Base-by-base conservation (phyloP, 1,140 invertebrate species). In the Drosophila pectinifera region DNA sequence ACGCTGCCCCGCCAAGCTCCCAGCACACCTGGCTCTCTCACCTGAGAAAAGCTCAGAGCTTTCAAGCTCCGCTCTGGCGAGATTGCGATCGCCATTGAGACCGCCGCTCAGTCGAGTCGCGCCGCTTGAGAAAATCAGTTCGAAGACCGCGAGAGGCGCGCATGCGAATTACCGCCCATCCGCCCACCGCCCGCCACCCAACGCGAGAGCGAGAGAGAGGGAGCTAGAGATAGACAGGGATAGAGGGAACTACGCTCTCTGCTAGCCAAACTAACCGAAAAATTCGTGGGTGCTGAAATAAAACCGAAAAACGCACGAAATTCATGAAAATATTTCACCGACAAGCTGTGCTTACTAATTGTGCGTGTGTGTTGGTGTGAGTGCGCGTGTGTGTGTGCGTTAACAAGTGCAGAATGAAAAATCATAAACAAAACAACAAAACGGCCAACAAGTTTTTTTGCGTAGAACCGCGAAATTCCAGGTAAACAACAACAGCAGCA, bases 401-500 rank as follows among this genome's bases (percentile, higher is more conserved):
- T 61, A 48, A 65, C 80, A 90, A 88, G 80, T 88, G 84, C 80
- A 84, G 72, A 73, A 88, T 77, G 74, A 80, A 89, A 53, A 80
- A 80, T 76, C 48, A 78, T 62, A 78, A 76, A 67, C 54, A 77
- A 77, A 76, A 76, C 36, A 49, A 55, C 59, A 69, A 72, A 80
- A 80, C 65, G 72, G 84, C 51, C 70, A 89, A 88, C 82, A 64
- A 79, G 83, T 86, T 88, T 78, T 74, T 78, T 72, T 86, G 79
- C 72, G 84, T 78, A 89, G 84, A 88, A 89, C 73, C 43, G 63
- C 78, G 45, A 88, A 83, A 83, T 82, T 82, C 79, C 80, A 69
- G 82, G 72, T 64, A 77, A 86, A 80, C 61, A 89, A 79, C 56
- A 65, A 18, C 58, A 48, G 13, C 49, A 46, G 45, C 22, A 61